Percentiles rank a stretch among this genome's conserved stretches.
Conservation (phyloP, 1,140 invertebrate species). For the Caerostris darwini region DNA sequence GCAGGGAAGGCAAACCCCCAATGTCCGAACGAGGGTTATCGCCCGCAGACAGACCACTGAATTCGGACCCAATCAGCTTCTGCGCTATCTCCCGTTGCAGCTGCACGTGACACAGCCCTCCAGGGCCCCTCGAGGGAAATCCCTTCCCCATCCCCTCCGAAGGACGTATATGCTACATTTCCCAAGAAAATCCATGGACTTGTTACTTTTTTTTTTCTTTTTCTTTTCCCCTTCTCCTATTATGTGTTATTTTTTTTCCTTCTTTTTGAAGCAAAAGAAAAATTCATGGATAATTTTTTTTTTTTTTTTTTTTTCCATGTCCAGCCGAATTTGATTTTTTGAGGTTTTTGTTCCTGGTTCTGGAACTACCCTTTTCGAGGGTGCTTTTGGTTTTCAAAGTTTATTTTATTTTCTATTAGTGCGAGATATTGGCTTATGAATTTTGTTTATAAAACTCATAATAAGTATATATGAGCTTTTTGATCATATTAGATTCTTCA, state of each 20-base stretch:
- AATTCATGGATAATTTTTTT: not conserved
- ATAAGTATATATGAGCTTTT: too few relatives aligned
- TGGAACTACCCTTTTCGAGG: too few relatives aligned
- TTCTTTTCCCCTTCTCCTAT: constrained; percentile 16
- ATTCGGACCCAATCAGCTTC: constrained; percentile 76
- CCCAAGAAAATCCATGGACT: constrained; percentile 31
- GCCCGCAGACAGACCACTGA: constrained; percentile 74
- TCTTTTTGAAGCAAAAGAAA: not conserved
- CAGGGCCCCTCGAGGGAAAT: constrained; percentile 2
- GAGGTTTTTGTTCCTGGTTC: too few relatives aligned
- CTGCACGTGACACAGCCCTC: constrained; percentile 73
- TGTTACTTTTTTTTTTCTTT: not conserved
- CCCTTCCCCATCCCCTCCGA: not conserved
- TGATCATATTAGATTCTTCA: too few relatives aligned
- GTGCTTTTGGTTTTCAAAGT: too few relatives aligned
- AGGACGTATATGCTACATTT: constrained; percentile 29
- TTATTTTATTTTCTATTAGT: too few relatives aligned
- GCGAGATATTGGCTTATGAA: too few relatives aligned
- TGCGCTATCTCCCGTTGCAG: constrained; percentile 74
- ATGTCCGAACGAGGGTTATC: constrained; percentile 70
- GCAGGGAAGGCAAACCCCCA: not conserved
- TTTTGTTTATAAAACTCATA: too few relatives aligned
- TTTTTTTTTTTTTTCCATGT: not conserved
- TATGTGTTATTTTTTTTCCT: not conserved
- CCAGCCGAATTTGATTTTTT: too few relatives aligned